Evolutionary conservation across 2,113 vertebrate genomes (phyloP), one percentile per base, ranked within the genome.

Genomic region (Macrotis lagotis): DNA sequence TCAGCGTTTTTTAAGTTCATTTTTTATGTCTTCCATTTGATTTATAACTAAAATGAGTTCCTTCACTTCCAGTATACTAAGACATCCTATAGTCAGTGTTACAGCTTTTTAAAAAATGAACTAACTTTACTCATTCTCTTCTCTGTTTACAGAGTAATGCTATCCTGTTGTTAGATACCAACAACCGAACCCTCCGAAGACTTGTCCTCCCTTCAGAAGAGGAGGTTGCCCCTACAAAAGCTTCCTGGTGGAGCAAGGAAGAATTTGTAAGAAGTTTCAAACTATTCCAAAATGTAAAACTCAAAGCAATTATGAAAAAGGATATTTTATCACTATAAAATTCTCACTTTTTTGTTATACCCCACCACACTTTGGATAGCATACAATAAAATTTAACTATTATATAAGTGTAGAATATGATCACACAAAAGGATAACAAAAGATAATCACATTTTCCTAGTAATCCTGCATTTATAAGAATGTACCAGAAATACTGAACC

Each of bases 191-290:
- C 47, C 98, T 99, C 95, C 99, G 97, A 52, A 98, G 98, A 12
- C 98, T 99, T 50, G 0, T 98, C 50, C 95, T 99, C 48, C 98
- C 98, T 90, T 96, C 98, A 2, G 98, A 98, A 92, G 94, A 90
- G 48, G 98, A 99, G 2, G 97, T 97, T 24, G 92, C 98, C 12
- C 50, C 97, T 8, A 98, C 97, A 96, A 99, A 94, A 96, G 59
- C 97, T 9, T 98, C 98, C 0, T 99, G 99, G 99, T 99, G 99
- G 99, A 98, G 44, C 96, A 99, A 99, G 94, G 99, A 99, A 28
- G 98, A 98, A 16, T 95, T 93, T 98, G 99, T 99, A 97, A 98
- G 98, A 3, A 96, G 89, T 74, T 48, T 24, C 28, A 53, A 2
- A 19, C 51, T 59, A 48, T 90, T 44, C n/a, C n/a, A 92, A 53